These are phyloP conservation scores for Turdus rufiventris DNA, from an alignment of 2,113 vertebrate species.

Conservation along the genomic window DNA sequence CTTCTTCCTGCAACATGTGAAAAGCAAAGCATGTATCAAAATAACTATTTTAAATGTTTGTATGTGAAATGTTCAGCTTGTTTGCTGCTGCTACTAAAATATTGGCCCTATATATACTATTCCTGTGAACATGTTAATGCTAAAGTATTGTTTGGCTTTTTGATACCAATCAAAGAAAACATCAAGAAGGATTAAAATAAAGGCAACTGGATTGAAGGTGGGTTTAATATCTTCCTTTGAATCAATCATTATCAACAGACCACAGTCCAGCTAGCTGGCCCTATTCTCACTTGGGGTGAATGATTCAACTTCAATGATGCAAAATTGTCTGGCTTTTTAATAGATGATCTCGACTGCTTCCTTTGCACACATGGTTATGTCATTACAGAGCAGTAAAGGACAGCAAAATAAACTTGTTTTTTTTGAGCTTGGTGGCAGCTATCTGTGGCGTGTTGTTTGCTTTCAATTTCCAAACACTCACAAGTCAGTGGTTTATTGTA, in stretches of 20 bases:
- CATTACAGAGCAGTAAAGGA: background rate
- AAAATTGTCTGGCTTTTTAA: background rate
- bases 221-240: background rate
- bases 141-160: background rate
- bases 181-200: background rate
- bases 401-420: background rate
- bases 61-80: background rate
- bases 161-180: background rate
- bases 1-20: background rate
- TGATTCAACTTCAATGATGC: slow-evolving; percentile 14
- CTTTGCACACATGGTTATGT: background rate
- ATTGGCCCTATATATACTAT: background rate
- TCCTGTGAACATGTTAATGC: background rate
- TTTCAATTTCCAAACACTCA: background rate
- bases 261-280: background rate
- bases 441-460: rapidly evolving
- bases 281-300: background rate
- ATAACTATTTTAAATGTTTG: background rate
- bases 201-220: background rate
- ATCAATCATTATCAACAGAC: background rate
- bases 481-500: rapidly evolving
- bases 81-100: background rate
- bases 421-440: background rate
- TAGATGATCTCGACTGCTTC: background rate
- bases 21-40: background rate